These are phyloP conservation scores for Drosophila santomea DNA, from an alignment of 1,140 invertebrate species.

Conservation along the genomic window DNA sequence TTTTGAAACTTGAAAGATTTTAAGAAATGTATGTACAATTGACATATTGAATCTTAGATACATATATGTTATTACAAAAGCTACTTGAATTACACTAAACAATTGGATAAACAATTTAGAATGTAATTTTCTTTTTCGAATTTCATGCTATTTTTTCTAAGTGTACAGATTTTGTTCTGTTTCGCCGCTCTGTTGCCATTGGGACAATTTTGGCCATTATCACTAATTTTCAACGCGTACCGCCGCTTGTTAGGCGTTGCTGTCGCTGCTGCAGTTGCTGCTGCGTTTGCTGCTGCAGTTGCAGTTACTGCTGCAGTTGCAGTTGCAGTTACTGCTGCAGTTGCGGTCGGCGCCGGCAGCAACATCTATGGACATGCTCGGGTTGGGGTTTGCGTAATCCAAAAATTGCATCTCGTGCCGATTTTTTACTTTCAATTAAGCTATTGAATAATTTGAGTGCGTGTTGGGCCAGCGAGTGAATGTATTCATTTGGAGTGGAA, in stretches of 20 bases:
- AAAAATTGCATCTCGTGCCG: conserved; percentile 77
- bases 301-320: conserved; percentile 10
- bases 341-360: conserved; percentile 32
- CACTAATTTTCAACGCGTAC: conserved; percentile 75
- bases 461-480: conserved; percentile 68
- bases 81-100: too few relatives aligned
- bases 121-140: too few relatives aligned
- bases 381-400: conserved; percentile 72
- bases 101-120: too few relatives aligned
- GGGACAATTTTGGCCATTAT: conserved; percentile 81
- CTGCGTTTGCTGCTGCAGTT: conserved; percentile 8
- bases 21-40: too few relatives aligned
- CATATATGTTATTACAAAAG: too few relatives aligned
- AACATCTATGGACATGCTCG: conserved; percentile 57
- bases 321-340: conserved; percentile 15
- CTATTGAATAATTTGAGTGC: conserved; percentile 80
- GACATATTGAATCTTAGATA: too few relatives aligned
- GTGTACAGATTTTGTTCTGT: conserved; percentile 35
- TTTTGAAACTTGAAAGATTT: too few relatives aligned
- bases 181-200: conserved; percentile 56
- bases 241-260: conserved; percentile 69
- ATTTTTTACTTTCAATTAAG: conserved; percentile 80
- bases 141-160: not conserved
- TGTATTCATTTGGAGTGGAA: conserved; percentile 32
- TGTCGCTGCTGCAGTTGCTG: conserved; percentile 19